A percentile compares a stretch with the other conserved stretches of the same genome.
These are phyloP conservation scores for Numida meleagris DNA, from an alignment of 2,113 vertebrate genomes.

Conservation along the genomic window DNA sequence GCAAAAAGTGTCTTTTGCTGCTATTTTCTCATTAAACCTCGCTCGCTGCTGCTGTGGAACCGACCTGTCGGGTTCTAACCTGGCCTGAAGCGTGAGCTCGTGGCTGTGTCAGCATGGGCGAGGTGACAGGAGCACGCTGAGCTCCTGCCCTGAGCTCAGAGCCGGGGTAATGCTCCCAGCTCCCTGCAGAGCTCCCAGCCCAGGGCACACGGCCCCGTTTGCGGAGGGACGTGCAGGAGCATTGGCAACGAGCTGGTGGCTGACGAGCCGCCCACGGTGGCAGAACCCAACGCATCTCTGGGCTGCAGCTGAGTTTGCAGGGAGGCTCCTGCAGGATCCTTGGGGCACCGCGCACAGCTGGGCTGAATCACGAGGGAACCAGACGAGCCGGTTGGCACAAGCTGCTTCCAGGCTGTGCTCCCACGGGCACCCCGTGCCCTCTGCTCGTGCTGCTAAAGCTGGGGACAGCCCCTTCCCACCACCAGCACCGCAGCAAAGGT, in stretches of 20 bases:
- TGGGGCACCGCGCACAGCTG: conserved; percentile 26
- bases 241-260: background rate
- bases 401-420: conserved; percentile 29
- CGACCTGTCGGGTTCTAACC: background rate
- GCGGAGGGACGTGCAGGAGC: background rate
- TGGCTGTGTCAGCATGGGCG: background rate
- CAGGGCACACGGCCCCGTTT: background rate
- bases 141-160: conserved; percentile 18
- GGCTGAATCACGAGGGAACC: conserved; percentile 56
- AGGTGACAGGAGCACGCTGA: conserved; percentile 20
- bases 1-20: background rate
- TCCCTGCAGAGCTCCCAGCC: background rate
- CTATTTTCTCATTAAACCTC: background rate
- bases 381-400: conserved; percentile 51
- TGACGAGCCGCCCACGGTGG: background rate
- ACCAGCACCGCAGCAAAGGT: accelerated
- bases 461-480: background rate
- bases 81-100: background rate
- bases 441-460: background rate
- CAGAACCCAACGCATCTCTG: background rate
- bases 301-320: background rate
- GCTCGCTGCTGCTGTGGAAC: background rate
- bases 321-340: conserved; percentile 29
- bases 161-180: background rate
- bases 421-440: background rate